Percentiles rank a stretch among this genome's conserved stretches.
Evolutionary conservation across 2,888 invertebrate species (phyloP).

Genomic region (Limnephilus lunatus): DNA sequence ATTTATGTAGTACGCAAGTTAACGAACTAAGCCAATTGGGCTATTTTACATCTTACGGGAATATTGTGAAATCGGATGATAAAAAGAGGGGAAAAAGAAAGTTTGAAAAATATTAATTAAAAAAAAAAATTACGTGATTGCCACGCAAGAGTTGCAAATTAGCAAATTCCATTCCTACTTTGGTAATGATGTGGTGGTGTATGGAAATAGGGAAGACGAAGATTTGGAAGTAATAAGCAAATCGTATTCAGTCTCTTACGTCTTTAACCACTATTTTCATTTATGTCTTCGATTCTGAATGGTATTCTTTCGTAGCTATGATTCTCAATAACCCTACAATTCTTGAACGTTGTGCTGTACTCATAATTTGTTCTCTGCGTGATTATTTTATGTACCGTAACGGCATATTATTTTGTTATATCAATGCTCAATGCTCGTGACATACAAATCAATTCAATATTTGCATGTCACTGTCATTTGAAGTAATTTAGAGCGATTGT

Average conservation of each 20-base stretch:
- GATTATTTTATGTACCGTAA: neutral
- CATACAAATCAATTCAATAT: conserved; percentile 2
- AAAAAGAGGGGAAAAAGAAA: neutral
- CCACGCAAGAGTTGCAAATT: no score
- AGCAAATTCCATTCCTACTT: no score
- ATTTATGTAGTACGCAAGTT: no score
- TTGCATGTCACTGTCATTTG: neutral
- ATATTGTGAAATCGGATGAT: neutral
- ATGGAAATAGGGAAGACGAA: no score
- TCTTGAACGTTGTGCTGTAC: neutral
- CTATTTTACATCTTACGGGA: neutral
- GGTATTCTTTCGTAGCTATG: neutral
- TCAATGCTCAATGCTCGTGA: neutral
- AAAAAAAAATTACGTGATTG: no score
- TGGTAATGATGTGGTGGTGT: no score
- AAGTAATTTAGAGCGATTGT: neutral
- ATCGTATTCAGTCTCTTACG: no score
- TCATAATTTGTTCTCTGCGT: neutral
- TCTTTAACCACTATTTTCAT: no score
- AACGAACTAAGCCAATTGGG: neutral
- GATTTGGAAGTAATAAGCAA: no score
- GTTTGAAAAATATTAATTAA: neutral
- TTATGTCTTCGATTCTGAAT: neutral
- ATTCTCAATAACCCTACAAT: neutral
- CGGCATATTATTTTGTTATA: neutral